Evolutionary conservation across 2,113 vertebrate genomes (phyloP).

Genomic region (Rhinolophus sinicus): DNA sequence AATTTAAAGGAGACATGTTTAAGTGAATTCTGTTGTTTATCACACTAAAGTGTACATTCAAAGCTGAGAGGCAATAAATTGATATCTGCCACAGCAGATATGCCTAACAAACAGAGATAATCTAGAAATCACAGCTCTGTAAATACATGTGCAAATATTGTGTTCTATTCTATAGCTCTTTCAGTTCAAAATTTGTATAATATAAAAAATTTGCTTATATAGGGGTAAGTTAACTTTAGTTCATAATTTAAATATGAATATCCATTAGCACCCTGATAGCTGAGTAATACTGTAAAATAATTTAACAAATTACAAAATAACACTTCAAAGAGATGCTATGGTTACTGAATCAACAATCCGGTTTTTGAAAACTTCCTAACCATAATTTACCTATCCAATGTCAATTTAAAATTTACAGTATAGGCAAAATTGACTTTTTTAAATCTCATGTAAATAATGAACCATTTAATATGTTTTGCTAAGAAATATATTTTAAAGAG

Average conservation of each 20-base stretch:
- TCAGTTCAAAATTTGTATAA: neutral
- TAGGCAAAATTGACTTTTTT: conserved; percentile 50
- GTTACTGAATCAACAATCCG: conserved; percentile 52
- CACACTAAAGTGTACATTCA: neutral
- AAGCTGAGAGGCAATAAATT: neutral
- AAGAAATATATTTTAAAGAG: conserved; percentile 56
- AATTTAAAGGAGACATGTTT: neutral
- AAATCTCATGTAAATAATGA: conserved; percentile 67
- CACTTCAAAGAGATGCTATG: conserved; percentile 48
- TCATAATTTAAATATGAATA: conserved; percentile 62
- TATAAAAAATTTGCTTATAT: conserved; percentile 34
- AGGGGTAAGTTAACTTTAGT: conserved; percentile 35
- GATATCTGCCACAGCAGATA: neutral
- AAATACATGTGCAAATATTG: neutral
- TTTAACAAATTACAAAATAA: conserved; percentile 63
- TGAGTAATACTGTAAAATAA: conserved; percentile 53
- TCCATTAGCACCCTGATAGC: conserved; percentile 8
- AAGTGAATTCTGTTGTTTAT: neutral
- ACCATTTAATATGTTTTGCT: conserved; percentile 53
- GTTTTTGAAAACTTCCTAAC: conserved; percentile 57
- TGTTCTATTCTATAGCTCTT: conserved; percentile 2
- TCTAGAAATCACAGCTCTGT: neutral
- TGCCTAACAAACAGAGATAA: neutral
- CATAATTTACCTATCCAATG: conserved; percentile 44
- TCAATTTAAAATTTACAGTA: conserved; percentile 38